Percentiles rank a stretch among this genome's conserved stretches.
Conservation (phyloP, 92 coral and sea anemone genomes). For the Virgularia gustaviana region DNA sequence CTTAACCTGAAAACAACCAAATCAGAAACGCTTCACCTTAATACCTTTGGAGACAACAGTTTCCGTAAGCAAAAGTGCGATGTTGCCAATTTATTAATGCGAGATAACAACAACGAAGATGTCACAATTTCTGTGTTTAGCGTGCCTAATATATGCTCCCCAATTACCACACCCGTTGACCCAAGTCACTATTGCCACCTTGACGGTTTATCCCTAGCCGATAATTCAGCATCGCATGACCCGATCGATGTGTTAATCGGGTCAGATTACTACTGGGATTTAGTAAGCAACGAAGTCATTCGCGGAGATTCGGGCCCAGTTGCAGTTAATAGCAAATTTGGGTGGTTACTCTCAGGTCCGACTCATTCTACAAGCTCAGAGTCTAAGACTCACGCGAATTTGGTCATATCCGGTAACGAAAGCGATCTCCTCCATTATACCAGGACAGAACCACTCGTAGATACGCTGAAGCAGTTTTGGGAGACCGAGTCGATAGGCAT, state of each 20-base stretch:
- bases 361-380: background rate
- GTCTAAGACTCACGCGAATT: constrained; percentile 31
- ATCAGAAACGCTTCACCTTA: constrained; percentile 40
- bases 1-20: constrained; percentile 23
- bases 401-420: constrained; percentile 34
- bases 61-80: constrained; percentile 49
- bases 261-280: constrained; percentile 63
- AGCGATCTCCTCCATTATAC: constrained; percentile 1
- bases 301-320: constrained; percentile 59
- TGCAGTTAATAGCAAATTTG: constrained; percentile 54
- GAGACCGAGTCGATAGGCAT: constrained; percentile 3
- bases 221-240: constrained; percentile 22
- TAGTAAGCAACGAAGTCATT: constrained; percentile 40
- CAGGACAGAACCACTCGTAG: constrained; percentile 38
- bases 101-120: constrained; percentile 12
- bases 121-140: constrained; percentile 40
- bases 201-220: constrained; percentile 40
- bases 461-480: constrained; percentile 45
- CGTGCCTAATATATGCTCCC: constrained; percentile 55
- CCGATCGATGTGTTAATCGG: constrained; percentile 58
- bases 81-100: constrained; percentile 21
- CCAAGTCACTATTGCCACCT: constrained; percentile 39
- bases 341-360: constrained; percentile 64
- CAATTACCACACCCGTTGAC: constrained; percentile 37
- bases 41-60: constrained; percentile 50